These are phyloP conservation scores for Centropyge bicolor DNA, from an alignment of 2,797 vertebrate species.

Conservation along the genomic window DNA sequence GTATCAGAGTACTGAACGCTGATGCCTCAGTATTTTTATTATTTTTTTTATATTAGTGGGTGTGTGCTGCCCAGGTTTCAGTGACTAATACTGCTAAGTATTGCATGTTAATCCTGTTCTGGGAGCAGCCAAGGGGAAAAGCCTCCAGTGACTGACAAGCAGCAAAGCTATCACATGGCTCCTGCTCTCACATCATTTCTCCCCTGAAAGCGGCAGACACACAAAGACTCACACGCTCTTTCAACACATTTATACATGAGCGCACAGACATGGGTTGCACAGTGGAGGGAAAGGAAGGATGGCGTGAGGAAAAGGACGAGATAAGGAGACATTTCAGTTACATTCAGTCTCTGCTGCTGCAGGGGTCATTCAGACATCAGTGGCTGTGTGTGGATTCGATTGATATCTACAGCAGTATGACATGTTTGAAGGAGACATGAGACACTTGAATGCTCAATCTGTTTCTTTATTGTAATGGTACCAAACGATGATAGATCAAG, in stretches of 20 bases:
- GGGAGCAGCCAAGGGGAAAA: constrained; percentile 78
- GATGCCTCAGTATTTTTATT: constrained; percentile 7
- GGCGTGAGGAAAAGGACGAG: not conserved
- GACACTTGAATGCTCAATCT: constrained; percentile 7
- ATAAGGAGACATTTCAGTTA: constrained; percentile 13
- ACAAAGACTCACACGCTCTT: constrained; percentile 30
- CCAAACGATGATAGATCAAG: not conserved
- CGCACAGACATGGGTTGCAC: constrained; percentile 26
- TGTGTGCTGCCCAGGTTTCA: constrained; percentile 65
- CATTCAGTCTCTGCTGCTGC: constrained; percentile 10
- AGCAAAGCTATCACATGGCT: constrained; percentile 64
- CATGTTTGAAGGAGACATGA: not conserved
- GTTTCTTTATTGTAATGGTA: too few species aligned
- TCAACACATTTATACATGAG: constrained; percentile 29
- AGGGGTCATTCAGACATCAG: constrained; percentile 14
- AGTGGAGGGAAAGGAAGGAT: constrained; percentile 20
- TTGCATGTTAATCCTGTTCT: constrained; percentile 82
- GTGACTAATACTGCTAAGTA: constrained; percentile 80
- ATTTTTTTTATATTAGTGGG: constrained; percentile 21
- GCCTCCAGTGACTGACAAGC: constrained; percentile 74
- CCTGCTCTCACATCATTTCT: constrained; percentile 54
- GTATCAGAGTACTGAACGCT: too few species aligned
- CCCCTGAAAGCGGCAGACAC: constrained; percentile 26
- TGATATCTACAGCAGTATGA: constrained; percentile 23
- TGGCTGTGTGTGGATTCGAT: constrained; percentile 5